phyloP scores from a whole-genome alignment of 1,140 invertebrate genomes.

The Prorops nasuta region DNA sequence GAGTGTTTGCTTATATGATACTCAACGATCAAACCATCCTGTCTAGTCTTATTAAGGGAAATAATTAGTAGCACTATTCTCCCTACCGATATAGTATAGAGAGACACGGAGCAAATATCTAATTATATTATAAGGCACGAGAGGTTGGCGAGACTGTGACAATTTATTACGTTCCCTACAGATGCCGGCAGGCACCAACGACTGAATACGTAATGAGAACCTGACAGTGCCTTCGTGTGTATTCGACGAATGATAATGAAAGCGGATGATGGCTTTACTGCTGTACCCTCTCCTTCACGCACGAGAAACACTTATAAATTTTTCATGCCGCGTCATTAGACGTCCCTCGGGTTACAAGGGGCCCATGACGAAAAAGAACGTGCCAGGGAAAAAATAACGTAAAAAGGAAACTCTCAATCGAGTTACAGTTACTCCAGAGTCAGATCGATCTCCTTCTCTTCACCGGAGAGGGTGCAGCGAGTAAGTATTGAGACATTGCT shows the following conservation, averaged over 20 bases:
- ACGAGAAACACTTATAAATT: conserved; percentile 16
- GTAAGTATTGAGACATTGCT: background rate
- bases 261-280: too few relatives aligned
- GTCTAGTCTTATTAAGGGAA: background rate
- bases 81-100: too few relatives aligned
- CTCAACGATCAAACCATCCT: background rate
- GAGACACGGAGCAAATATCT: too few relatives aligned
- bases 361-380: conserved; percentile 2
- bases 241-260: too few relatives aligned
- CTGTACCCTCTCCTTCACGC: background rate
- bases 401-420: background rate
- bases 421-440: background rate
- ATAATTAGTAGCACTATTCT: background rate
- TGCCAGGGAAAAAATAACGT: background rate
- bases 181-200: background rate
- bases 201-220: too few relatives aligned
- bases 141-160: background rate
- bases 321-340: conserved; percentile 22
- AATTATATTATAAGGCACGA: too few relatives aligned
- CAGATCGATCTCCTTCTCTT: background rate
- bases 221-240: too few relatives aligned
- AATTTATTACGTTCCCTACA: background rate
- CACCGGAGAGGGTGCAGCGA: background rate
- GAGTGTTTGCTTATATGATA: background rate
- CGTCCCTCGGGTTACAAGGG: background rate